Percentiles rank a stretch among this genome's conserved stretches.
Evolutionary conservation across 2,797 vertebrate genomes (phyloP).

Genomic region (Cichlasoma orientale): DNA sequence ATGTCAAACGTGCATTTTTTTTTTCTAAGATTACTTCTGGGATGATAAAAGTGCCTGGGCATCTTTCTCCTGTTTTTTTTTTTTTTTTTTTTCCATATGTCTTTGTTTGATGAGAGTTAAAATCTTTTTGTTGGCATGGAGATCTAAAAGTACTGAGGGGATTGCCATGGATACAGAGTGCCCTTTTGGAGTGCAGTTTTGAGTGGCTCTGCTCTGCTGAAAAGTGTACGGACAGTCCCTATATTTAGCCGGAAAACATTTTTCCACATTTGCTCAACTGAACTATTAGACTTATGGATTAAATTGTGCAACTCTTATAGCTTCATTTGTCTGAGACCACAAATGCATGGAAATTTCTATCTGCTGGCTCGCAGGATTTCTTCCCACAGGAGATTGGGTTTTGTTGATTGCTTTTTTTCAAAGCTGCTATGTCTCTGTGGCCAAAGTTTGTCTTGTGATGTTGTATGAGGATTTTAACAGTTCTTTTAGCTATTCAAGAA

Average conservation of each 20-base stretch:
- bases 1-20: conserved; percentile 72
- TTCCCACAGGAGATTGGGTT: conserved; percentile 50
- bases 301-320: conserved; percentile 30
- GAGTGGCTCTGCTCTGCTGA: conserved; percentile 32
- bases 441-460: conserved; percentile 48
- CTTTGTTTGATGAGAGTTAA: conserved; percentile 67
- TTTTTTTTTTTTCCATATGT: conserved; percentile 5
- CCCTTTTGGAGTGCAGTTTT: conserved; percentile 35
- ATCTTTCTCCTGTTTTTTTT: conserved; percentile 30
- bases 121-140: conserved; percentile 59
- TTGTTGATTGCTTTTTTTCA: conserved; percentile 50
- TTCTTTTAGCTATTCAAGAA: conserved; percentile 53
- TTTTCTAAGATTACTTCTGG: conserved; percentile 58
- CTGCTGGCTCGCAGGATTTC: conserved; percentile 30
- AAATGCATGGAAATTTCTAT: conserved; percentile 24
- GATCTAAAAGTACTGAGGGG: conserved; percentile 45
- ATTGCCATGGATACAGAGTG: conserved; percentile 70
- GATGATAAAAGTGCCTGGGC: conserved; percentile 61
- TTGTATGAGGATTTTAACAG: conserved; percentile 52
- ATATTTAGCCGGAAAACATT: conserved; percentile 40
- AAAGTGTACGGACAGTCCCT: conserved; percentile 34
- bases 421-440: conserved; percentile 42
- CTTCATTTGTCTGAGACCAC: conserved; percentile 26
- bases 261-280: conserved; percentile 9
- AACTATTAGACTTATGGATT: background rate